Evolutionary conservation across 2,113 vertebrate species (phyloP), one percentile per base, ranked within the genome.

Genomic region (Mesocricetus auratus): DNA sequence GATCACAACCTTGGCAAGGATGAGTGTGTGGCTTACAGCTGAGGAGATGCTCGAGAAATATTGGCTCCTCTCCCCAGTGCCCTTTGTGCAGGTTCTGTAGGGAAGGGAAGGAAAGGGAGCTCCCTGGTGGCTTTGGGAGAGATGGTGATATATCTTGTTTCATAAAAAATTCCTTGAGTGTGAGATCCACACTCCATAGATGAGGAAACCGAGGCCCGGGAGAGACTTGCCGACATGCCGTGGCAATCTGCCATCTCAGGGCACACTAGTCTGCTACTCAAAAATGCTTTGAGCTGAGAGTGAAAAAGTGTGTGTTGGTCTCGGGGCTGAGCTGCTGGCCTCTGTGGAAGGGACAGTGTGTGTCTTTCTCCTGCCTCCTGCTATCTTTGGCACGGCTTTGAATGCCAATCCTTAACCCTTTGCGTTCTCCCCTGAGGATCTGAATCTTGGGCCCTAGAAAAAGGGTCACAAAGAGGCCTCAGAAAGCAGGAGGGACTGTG

Each of bases 321-420:
- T 92, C 96, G 53, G 85, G 83, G 96, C 60, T 64, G 42, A 66
- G 82, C 89, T 91, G 82, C 58, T 47, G 87, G 56, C 12, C 47
- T 93, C 97, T 96, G 90, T 93, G 87, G 95, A 97, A 97, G 95
- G 93, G 82, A 69, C 8, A 33, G 45, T 81, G 29, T 87, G 50
- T 79, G 33, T 86, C 78, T 97, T 96, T 96, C 90, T 93, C 89
- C 86, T 73, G 87, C 36, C 60, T 62, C 78, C 77, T 96, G 91
- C 88, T 96, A 39, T 96, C 92, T 90, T 96, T 97, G 97, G 97
- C 69, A 0, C 45, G 82, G 69, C 56, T 90, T 73, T 89, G 85
- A 92, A 85, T 90, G 91, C 94, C 92, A 90, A 6, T 62, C 81
- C 74, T 82, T 95, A 95, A 91, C 96, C 87, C 94, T 89, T 88